Conservation (phyloP, 2,888 invertebrate species). For the Lysandra bellargus region DNA sequence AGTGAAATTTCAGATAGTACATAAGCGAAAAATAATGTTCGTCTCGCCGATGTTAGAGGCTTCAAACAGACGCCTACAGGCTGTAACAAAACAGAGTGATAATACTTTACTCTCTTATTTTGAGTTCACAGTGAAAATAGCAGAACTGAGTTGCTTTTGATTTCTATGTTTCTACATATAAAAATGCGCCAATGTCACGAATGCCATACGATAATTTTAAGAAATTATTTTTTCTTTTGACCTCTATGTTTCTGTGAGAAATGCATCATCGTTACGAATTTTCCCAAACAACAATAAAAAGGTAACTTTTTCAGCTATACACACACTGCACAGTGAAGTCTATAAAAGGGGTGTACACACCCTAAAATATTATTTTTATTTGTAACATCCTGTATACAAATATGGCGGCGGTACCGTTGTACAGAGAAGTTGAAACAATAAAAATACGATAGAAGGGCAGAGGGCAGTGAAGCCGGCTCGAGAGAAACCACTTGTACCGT, state of each 20-base stretch:
- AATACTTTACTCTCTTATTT: neutral
- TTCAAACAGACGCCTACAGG: neutral
- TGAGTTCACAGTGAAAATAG: neutral
- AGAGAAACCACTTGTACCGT: constrained; percentile 15
- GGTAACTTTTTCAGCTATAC: too few relatives aligned
- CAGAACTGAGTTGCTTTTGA: neutral
- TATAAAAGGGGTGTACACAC: too few relatives aligned
- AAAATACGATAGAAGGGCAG: constrained; percentile 27
- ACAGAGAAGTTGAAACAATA: constrained; percentile 27
- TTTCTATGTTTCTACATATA: too few relatives aligned
- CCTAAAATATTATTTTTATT: neutral
- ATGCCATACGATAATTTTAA: too few relatives aligned
- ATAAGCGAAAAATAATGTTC: constrained; percentile 11
- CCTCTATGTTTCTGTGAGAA: too few relatives aligned
- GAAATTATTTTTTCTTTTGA: too few relatives aligned
- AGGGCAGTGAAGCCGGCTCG: constrained; percentile 24
- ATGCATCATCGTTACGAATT: too few relatives aligned
- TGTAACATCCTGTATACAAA: neutral
- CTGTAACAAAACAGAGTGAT: neutral
- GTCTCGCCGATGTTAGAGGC: neutral
- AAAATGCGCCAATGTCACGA: too few relatives aligned
- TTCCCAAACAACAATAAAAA: too few relatives aligned
- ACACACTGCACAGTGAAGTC: too few relatives aligned
- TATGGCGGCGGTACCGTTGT: constrained; percentile 21
- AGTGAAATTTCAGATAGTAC: constrained; percentile 22